Evolutionary conservation across 2,113 vertebrate genomes (phyloP).

Genomic region (Alexandromys fortis): DNA sequence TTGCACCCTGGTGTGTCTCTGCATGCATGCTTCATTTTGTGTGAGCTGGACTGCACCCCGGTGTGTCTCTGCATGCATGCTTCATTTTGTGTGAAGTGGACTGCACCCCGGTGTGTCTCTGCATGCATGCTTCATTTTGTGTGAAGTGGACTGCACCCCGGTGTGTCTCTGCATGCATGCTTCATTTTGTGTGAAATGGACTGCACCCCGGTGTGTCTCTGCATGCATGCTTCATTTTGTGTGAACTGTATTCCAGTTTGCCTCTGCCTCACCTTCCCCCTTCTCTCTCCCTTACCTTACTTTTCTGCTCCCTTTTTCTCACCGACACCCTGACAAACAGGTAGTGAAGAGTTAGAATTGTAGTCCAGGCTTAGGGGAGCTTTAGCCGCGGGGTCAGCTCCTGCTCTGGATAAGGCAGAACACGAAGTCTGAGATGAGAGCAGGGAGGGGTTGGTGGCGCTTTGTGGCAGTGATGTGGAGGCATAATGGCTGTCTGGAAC

Average conservation of each 20-base stretch:
- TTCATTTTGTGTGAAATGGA: conserved; percentile 43
- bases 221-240: conserved; percentile 60
- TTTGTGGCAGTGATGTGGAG: conserved; percentile 62
- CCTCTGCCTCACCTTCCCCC: conserved; percentile 32
- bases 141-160: neutral
- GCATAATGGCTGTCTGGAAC: conserved; percentile 31
- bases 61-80: conserved; percentile 49
- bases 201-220: neutral
- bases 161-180: neutral
- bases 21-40: conserved; percentile 60
- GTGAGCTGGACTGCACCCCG: conserved; percentile 72
- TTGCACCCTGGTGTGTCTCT: conserved; percentile 4
- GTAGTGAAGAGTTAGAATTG: conserved; percentile 74
- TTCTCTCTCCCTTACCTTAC: neutral
- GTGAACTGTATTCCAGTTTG: conserved; percentile 35
- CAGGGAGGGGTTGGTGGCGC: conserved; percentile 41
- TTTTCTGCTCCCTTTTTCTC: neutral
- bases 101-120: too few relatives aligned
- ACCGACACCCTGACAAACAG: conserved; percentile 77
- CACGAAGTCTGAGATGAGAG: neutral
- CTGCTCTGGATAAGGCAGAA: conserved; percentile 12
- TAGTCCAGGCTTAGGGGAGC: conserved; percentile 65
- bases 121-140: too few relatives aligned
- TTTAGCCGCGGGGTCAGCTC: conserved; percentile 73
- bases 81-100: conserved; percentile 67